Conservation (phyloP, 2,888 invertebrate species). For the Polydesmus complanatus region DNA sequence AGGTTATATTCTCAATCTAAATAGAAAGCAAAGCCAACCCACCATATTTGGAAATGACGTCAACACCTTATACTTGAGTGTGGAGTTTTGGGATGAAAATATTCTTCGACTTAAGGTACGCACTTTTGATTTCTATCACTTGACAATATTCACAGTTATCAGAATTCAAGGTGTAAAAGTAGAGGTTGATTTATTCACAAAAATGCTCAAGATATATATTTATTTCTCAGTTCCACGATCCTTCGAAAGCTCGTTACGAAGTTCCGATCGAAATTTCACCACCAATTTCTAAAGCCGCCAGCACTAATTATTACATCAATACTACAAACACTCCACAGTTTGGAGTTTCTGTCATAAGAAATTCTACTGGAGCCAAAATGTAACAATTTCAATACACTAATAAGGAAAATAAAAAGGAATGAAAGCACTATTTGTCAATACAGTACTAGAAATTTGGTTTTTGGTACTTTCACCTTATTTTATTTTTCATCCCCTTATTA, state of each 20-base stretch:
- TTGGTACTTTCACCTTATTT: too few species aligned
- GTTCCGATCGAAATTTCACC: slow-evolving; percentile 1
- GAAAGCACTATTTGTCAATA: too few species aligned
- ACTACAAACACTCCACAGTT: slow-evolving; percentile 22
- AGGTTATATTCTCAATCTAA: neutral
- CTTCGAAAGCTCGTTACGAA: slow-evolving; percentile 7
- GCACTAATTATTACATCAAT: slow-evolving; percentile 21
- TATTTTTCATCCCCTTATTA: too few species aligned
- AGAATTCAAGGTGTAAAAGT: too few species aligned
- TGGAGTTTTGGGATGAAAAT: slow-evolving; percentile 8
- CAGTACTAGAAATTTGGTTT: too few species aligned
- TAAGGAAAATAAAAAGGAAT: too few species aligned
- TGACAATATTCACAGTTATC: too few species aligned
- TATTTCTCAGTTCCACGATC: slow-evolving; percentile 12
- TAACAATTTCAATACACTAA: slow-evolving; percentile 12
- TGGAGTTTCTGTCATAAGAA: slow-evolving; percentile 22
- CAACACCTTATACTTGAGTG: slow-evolving; percentile 7
- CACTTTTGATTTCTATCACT: neutral
- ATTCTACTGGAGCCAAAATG: slow-evolving; percentile 21
- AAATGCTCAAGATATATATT: too few species aligned
- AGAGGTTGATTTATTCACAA: too few species aligned
- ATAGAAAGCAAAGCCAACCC: neutral
- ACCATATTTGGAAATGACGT: slow-evolving; percentile 12
- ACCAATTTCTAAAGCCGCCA: slow-evolving; percentile 16
- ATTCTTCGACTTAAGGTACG: slow-evolving; percentile 16